A percentile compares a stretch with the other conserved stretches of the same genome.
phyloP scores from a whole-genome alignment of 2,113 vertebrate genomes.

The Saguinus imperator region DNA sequence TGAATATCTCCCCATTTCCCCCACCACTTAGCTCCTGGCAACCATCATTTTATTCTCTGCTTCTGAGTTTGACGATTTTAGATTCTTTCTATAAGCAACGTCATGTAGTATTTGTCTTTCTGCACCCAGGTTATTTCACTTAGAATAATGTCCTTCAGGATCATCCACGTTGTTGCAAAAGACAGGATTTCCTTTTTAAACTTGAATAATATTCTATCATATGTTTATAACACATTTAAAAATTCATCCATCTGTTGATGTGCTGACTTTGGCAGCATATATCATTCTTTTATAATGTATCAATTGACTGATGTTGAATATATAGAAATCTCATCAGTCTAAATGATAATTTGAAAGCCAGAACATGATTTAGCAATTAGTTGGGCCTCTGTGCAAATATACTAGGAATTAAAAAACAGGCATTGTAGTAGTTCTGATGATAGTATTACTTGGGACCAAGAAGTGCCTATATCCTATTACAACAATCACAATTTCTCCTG shows the following conservation, averaged over 20 bases:
- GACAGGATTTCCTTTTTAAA: neutral
- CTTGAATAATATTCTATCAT: neutral
- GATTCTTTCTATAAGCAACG: neutral
- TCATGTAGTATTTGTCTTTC: neutral
- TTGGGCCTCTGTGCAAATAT: neutral
- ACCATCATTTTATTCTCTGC: neutral
- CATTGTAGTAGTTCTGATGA: neutral
- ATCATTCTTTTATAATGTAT: neutral
- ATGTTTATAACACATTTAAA: neutral
- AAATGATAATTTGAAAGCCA: neutral
- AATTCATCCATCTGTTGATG: neutral
- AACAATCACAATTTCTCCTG: neutral
- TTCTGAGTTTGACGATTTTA: neutral
- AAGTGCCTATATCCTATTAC: neutral
- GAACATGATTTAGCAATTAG: neutral
- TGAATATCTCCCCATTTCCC: neutral
- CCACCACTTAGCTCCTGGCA: no score
- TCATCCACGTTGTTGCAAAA: neutral
- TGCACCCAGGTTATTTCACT: neutral
- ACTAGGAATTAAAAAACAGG: neutral
- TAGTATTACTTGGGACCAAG: neutral
- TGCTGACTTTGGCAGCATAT: neutral
- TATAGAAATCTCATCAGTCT: neutral
- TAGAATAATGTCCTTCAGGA: neutral
- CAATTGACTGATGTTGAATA: neutral